Base-by-base conservation (phyloP, 2,797 vertebrate genomes). In the Lutjanus campechanus region DNA sequence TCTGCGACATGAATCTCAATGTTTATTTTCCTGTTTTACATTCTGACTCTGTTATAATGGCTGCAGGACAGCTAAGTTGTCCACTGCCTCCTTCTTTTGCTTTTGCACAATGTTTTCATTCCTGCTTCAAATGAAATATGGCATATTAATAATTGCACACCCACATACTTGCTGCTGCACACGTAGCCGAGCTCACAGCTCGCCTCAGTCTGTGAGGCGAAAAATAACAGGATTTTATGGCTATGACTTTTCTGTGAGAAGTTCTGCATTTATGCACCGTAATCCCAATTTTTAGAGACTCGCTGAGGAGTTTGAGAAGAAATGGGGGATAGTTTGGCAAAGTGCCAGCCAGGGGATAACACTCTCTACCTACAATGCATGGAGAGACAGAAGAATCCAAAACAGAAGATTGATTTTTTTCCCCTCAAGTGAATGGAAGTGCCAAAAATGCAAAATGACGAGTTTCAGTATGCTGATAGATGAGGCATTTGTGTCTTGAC, bases 111-210 rank as follows among this genome's bases (percentile, higher is more conserved):
- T 84, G 66, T 90, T 85, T 90, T 87, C 81, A 60, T n/a, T 74
- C 59, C 82, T 55, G 71, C 54, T 51, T 82, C 41, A 67, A 67
- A 85, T 89, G 44, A 89, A 85, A 81, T 71, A 78, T 73, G 71
- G 69, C 73, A 81, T 47, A 81, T 77, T 77, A 84, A 81, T 89
- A 79, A 87, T 67, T 78, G 47, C 85, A 73, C 73, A 29, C 75
- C 77, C 84, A 82, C 87, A 75, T 53, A 43, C 60, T 69, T 41
- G 65, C 73, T 75, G 69, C 85, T 59, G 62, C 44, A 53, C 58
- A 50, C 46, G 80, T 16, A 63, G 69, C 29, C 29, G 29, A 36
- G 29, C 63, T 64, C 64, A 50, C 76, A 73, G 77, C 71, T 69
- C 64, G 12, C 36, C 66, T 73, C 71, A 41, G 72, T 58, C 70